Evolutionary conservation across 2,797 vertebrate genomes (phyloP).

Genomic region (Varecia variegata): DNA sequence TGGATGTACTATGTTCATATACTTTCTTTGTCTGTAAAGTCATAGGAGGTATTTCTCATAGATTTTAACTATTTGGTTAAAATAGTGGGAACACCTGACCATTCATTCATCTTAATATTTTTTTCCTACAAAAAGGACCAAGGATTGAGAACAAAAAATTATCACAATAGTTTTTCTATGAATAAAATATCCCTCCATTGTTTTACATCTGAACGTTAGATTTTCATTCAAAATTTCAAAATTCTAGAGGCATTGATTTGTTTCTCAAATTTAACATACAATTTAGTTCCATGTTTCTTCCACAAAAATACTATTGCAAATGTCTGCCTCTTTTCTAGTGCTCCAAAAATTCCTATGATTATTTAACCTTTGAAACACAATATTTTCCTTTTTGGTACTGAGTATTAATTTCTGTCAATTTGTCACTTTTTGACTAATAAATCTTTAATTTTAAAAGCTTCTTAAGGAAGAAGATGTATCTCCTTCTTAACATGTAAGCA

Average conservation of each 20-base stretch:
- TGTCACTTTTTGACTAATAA: not conserved
- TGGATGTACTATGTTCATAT: not conserved
- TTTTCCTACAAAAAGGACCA: slow-evolving; percentile 42
- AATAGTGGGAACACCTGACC: slow-evolving; percentile 36
- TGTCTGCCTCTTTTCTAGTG: not conserved
- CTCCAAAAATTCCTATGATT: not conserved
- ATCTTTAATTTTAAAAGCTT: not conserved
- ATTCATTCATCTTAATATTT: slow-evolving; percentile 39
- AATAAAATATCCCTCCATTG: slow-evolving; percentile 15
- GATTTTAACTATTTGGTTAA: slow-evolving; percentile 53
- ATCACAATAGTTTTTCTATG: not conserved
- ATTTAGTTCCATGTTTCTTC: slow-evolving; percentile 34
- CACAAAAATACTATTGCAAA: not conserved
- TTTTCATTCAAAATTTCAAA: not conserved
- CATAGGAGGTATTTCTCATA: slow-evolving; percentile 55
- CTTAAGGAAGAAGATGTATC: not conserved
- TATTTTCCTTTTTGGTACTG: not conserved
- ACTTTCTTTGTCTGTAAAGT: slow-evolving; percentile 59
- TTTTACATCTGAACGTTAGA: slow-evolving; percentile 25
- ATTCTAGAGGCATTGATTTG: slow-evolving; percentile 48
- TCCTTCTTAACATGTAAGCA: not conserved
- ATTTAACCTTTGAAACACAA: not conserved
- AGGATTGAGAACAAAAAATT: not conserved
- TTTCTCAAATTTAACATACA: slow-evolving; percentile 56
- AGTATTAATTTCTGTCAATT: not conserved